Base-by-base conservation (phyloP, 2,888 invertebrate genomes). In the Mechanitis mazaeus region DNA sequence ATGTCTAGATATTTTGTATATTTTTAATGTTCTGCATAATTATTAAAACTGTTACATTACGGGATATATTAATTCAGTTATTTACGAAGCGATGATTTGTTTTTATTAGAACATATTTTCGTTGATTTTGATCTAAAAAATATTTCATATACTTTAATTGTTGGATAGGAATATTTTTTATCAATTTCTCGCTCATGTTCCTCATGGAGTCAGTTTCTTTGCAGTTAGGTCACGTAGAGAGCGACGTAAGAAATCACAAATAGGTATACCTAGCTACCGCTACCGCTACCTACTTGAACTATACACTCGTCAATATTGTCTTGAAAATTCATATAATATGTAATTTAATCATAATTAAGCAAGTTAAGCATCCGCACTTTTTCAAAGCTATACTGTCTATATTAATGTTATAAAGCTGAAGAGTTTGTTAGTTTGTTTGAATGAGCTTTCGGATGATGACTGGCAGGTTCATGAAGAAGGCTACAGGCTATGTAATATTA, bases 251-350 rank as follows among this genome's bases (percentile, higher is more conserved):
- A 79, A 78, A 80, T 79, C 79, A 79, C 79, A 68, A 69, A 71
- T 75, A 20, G 20, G 20, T 20, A 77, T 75, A 80, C 76, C 77
- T 78, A 74, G 81, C 82, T 78, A 78, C 82, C 75, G 79, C 73
- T 71, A 72, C 73, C 69, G 64, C 57, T 64, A 55, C 60, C 60
- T 60, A 60, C 58, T 69, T 67, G 71, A 71, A 33, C 42, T 56
- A n/a, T 33, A 56, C 45, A 50, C 33, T 50, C 50, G 50, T 50
- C 50, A 50, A 50, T 50, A 50, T 31, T 50, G 31, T 50, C 50
- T 50, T 50, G 2, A 50, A 50, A 7, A 7, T 50, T 7, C n/a
- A 31, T 50, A 50, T n/a, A 31, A 31, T 31, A 31, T 50, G 7
- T 31, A 11, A 50, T 31, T 11, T 50, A 50, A 31, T 50, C 9